These are phyloP conservation scores for Acleris sparsana DNA, from an alignment of 2,888 invertebrate genomes.

Conservation along the genomic window DNA sequence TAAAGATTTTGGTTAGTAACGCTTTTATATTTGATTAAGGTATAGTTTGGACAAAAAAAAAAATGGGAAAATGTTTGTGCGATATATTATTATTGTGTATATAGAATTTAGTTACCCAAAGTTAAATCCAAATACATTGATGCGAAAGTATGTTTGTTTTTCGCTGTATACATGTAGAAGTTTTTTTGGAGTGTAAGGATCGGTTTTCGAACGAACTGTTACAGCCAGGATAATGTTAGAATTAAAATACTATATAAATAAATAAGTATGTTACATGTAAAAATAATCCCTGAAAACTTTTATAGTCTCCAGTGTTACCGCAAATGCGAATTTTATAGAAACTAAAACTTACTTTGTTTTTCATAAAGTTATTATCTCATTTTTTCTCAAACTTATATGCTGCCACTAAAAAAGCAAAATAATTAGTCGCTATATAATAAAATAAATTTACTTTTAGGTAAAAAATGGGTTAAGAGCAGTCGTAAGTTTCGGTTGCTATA, in stretches of 20 bases:
- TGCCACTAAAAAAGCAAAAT: no score
- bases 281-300: constrained; percentile 3
- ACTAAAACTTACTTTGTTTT: background rate
- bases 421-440: no score
- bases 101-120: constrained; percentile 78
- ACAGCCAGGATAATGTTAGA: constrained; percentile 9
- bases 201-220: constrained; percentile 58
- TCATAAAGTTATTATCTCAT: background rate
- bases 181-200: constrained; percentile 53
- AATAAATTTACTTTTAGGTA: no score
- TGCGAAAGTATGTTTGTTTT: constrained; percentile 61
- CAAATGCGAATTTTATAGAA: background rate
- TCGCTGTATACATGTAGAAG: constrained; percentile 60
- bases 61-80: constrained; percentile 56
- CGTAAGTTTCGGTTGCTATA: background rate
- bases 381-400: background rate
- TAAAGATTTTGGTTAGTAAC: constrained; percentile 67
- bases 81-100: constrained; percentile 69
- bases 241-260: constrained; percentile 11
- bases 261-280: constrained; percentile 5
- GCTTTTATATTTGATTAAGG: constrained; percentile 58
- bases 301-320: background rate
- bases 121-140: constrained; percentile 77
- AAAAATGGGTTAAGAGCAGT: no score
- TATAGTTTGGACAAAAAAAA: constrained; percentile 48